Evolutionary conservation across 1,140 invertebrate genomes (phyloP).

Genomic region (Trichonephila inaurata): DNA sequence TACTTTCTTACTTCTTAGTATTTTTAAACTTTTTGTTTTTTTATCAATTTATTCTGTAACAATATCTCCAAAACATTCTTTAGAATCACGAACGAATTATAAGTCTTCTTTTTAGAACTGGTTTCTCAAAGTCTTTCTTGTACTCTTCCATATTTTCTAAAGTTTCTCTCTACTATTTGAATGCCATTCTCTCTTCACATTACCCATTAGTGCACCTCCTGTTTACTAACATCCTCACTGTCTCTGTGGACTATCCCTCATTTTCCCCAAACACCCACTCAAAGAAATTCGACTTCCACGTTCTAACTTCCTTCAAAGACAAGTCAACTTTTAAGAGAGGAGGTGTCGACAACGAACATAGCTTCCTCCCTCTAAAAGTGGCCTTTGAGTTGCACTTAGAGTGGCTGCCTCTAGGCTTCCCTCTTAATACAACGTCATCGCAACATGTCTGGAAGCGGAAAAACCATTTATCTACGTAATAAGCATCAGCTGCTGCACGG

Average conservation of each 20-base stretch:
- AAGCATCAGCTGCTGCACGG: conserved; percentile 65
- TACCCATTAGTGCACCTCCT: background rate
- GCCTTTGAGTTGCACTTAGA: background rate
- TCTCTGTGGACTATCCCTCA: background rate
- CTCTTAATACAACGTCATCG: conserved; percentile 71
- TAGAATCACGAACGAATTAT: too few species aligned
- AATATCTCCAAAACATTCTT: too few species aligned
- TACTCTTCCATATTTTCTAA: too few species aligned
- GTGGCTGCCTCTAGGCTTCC: background rate
- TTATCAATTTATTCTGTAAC: too few species aligned
- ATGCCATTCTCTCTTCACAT: too few species aligned
- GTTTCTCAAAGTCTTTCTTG: too few species aligned
- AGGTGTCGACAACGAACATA: conserved; percentile 13
- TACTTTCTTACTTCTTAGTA: too few species aligned
- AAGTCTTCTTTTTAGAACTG: too few species aligned
- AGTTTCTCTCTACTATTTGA: too few species aligned
- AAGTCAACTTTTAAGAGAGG: background rate
- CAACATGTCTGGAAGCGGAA: conserved; percentile 66
- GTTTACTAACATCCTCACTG: background rate
- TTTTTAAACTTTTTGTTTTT: too few species aligned
- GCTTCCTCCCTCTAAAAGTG: background rate
- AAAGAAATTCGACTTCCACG: background rate
- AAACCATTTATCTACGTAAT: conserved; percentile 74
- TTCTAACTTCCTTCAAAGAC: background rate
- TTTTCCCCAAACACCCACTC: background rate